Evolutionary conservation across 2,797 vertebrate species (phyloP).

Genomic region (Spinibarbus caldwelli): DNA sequence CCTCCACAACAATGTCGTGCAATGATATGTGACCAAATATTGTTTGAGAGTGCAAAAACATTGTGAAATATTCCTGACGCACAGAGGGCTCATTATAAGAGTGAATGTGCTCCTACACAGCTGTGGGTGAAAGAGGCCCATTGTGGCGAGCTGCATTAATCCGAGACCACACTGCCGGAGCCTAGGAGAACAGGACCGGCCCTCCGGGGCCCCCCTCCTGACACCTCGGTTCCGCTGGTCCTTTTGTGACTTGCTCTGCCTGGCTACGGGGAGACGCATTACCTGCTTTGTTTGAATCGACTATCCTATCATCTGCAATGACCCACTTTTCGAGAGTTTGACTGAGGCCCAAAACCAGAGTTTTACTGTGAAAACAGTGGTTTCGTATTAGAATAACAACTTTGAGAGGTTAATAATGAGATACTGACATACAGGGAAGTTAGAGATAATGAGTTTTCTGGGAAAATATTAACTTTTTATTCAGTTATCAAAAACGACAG

Average conservation of each 20-base stretch:
- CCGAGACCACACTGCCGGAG: conserved; percentile 51
- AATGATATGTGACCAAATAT: conserved; percentile 52
- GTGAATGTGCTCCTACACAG: conserved; percentile 55
- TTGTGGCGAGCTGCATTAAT: conserved; percentile 56
- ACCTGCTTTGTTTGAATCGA: conserved; percentile 47
- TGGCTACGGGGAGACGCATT: conserved; percentile 19
- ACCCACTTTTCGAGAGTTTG: conserved; percentile 13
- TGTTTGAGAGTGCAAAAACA: conserved; percentile 50
- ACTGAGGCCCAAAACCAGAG: not conserved
- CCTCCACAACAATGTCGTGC: conserved; percentile 11
- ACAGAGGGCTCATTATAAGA: conserved; percentile 55
- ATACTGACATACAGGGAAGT: not conserved
- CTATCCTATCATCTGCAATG: conserved; percentile 29
- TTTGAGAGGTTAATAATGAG: conserved; percentile 22
- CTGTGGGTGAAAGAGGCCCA: conserved; percentile 55
- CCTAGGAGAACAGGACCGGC: conserved; percentile 38
- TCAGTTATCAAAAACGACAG: conserved; percentile 8
- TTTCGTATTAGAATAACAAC: not conserved
- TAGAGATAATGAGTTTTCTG: conserved; percentile 39
- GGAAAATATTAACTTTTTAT: conserved; percentile 23
- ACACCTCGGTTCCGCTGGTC: conserved; percentile 51
- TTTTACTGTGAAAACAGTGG: not conserved
- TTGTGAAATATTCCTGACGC: conserved; percentile 53
- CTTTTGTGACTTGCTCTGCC: conserved; percentile 18
- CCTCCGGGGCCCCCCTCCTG: conserved; percentile 22